Evolutionary conservation across 2,797 vertebrate species (phyloP).

Genomic region (Melanotaenia boesemani): DNA sequence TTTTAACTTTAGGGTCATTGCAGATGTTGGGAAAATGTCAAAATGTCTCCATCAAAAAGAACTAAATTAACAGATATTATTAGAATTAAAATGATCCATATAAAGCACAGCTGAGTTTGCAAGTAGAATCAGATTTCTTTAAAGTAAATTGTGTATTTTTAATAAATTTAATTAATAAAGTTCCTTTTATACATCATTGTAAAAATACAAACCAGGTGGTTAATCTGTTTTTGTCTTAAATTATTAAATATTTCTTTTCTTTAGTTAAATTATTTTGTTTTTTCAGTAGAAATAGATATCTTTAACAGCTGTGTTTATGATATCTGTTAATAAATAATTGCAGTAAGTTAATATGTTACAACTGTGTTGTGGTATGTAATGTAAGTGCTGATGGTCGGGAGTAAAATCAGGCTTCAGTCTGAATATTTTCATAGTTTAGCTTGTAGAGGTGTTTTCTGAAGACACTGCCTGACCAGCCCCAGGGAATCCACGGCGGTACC

Average conservation of each 20-base stretch:
- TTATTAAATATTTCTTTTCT: neutral
- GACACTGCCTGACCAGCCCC: constrained; percentile 81
- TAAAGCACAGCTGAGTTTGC: neutral
- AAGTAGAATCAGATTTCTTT: neutral
- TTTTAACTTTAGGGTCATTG: too few species aligned
- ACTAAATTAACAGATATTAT: neutral
- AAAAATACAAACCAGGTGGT: neutral
- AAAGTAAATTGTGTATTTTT: constrained; percentile 3
- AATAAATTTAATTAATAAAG: constrained; percentile 21
- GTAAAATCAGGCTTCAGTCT: neutral
- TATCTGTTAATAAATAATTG: neutral
- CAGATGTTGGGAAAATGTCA: neutral
- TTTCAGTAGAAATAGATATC: neutral
- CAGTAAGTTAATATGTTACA: neutral
- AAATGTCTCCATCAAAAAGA: neutral
- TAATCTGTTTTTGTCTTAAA: neutral
- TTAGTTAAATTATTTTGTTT: neutral
- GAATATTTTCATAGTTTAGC: constrained; percentile 74
- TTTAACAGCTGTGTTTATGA: neutral
- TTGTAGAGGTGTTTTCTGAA: constrained; percentile 58
- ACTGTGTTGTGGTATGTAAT: neutral
- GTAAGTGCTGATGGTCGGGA: neutral
- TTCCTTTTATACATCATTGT: neutral
- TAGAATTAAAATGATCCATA: neutral
- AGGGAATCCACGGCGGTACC: constrained; percentile 87